Evolutionary conservation across 2,888 invertebrate species (phyloP), one percentile per base, ranked within the genome.

Genomic region (Aplocera efformata): DNA sequence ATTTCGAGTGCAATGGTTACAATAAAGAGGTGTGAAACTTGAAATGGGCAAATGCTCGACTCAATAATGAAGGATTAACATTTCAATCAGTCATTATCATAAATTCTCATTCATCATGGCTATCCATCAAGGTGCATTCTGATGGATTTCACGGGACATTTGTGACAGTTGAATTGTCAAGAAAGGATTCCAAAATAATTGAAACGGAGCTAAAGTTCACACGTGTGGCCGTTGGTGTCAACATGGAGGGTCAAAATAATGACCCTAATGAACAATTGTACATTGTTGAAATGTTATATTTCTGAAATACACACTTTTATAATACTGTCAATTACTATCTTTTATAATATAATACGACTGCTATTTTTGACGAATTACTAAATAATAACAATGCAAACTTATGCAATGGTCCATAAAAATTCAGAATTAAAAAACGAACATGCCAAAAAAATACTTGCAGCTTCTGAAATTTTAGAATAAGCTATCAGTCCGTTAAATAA

Each of bases 141-240:
- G 78, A 83, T 78, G 74, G 71, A 77, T 63, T 61, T 63, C 60
- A 57, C 61, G 62, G 67, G 64, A 72, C 76, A 79, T 85, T 85
- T 83, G 82, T 81, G 82, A 83, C 84, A 83, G 78, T 79, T 74
- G 79, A 82, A 84, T 74, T 71, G 77, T 60, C 65, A 53, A 60
- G 61, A 67, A 79, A 60, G 62, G 62, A 67, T 61, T 66, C 58
- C 62, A 58, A 63, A 58, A 65, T 58, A 61, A 73, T 74, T 51
- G 59, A 60, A 67, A 48, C 42, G 37, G 62, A 73, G 75, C 69
- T 73, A 75, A 69, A 78, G 83, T 86, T 86, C 86, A 86, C 86
- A 84, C 84, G 79, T 82, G 82, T 74, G 63, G 44, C 63, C 62
- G 63, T 63, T 67, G 70, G 70, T 71, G 68, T 70, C 70, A 72